Percentiles rank a stretch among this genome's conserved stretches.
Conservation (phyloP, 2,113 vertebrate species). For the Cariama cristata region DNA sequence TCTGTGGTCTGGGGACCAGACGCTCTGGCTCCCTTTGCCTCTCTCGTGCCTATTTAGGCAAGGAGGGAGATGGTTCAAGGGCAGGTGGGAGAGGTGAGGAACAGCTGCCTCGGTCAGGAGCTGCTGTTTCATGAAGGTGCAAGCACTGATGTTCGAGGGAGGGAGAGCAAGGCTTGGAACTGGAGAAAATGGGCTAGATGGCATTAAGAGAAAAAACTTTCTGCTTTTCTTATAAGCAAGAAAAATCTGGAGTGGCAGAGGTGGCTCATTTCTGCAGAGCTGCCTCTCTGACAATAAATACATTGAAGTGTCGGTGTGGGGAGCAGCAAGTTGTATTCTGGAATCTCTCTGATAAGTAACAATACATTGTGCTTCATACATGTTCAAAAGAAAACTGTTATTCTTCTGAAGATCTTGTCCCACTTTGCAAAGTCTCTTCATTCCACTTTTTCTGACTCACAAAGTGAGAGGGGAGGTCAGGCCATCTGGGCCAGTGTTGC, state of each 20-base stretch:
- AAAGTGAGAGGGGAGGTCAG: neutral
- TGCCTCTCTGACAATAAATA: neutral
- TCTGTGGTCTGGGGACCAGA: neutral
- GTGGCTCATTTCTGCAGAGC: conserved; percentile 7
- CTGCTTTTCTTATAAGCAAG: neutral
- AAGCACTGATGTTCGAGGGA: neutral
- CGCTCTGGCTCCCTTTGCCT: neutral
- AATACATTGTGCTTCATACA: neutral
- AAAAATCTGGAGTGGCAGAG: neutral
- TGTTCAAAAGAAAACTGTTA: neutral
- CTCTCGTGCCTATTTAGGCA: neutral
- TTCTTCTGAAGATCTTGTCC: neutral
- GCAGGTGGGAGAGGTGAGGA: neutral
- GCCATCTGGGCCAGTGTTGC: neutral
- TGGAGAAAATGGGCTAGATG: neutral
- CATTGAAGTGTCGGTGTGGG: neutral
- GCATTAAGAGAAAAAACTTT: neutral
- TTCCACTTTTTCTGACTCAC: neutral
- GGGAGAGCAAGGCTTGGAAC: neutral
- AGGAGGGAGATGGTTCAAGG: neutral
- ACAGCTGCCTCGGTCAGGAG: accelerated
- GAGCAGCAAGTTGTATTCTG: neutral
- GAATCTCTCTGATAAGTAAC: neutral
- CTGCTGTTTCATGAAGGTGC: neutral
- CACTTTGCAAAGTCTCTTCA: neutral